A percentile compares a stretch with the other conserved stretches of the same genome.
These are phyloP conservation scores for Phoxinus dragarum DNA, from an alignment of 2,797 vertebrate species.

Conservation along the genomic window DNA sequence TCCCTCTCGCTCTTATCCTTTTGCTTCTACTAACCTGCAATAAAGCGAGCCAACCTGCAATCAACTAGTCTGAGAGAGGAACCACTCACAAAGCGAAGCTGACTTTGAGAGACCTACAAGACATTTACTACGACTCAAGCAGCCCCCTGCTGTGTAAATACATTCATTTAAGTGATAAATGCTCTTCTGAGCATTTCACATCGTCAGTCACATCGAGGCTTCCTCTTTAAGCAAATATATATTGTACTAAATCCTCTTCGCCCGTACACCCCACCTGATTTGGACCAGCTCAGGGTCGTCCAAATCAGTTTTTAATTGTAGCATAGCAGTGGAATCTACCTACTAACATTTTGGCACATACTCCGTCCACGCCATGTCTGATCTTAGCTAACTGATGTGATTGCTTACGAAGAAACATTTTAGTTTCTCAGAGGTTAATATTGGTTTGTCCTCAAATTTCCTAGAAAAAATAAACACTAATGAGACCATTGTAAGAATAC, in stretches of 20 bases:
- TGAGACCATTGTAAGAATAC: background rate
- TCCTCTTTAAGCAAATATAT: constrained; percentile 2
- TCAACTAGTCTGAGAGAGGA: constrained; percentile 24
- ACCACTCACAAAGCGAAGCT: constrained; percentile 29
- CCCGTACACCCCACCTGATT: background rate
- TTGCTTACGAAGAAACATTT: background rate
- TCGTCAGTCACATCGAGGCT: background rate
- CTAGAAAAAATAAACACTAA: background rate
- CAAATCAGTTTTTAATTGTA: background rate
- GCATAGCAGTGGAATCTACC: background rate
- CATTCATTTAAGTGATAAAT: constrained; percentile 10
- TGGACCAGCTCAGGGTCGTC: background rate
- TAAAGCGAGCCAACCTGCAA: constrained; percentile 46
- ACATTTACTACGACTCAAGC: constrained; percentile 40
- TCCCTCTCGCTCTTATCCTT: constrained; percentile 26
- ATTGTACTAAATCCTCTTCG: background rate
- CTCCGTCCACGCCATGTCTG: background rate
- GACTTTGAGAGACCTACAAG: constrained; percentile 41
- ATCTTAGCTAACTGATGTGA: background rate
- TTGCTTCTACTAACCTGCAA: constrained; percentile 37
- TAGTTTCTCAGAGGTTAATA: background rate
- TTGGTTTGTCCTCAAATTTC: background rate
- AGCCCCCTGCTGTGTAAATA: constrained; percentile 38
- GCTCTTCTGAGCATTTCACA: constrained; percentile 4
- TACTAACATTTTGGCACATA: background rate